These are phyloP conservation scores for Oxycera nigricornis DNA, from an alignment of 2,888 invertebrate species.

Conservation along the genomic window DNA sequence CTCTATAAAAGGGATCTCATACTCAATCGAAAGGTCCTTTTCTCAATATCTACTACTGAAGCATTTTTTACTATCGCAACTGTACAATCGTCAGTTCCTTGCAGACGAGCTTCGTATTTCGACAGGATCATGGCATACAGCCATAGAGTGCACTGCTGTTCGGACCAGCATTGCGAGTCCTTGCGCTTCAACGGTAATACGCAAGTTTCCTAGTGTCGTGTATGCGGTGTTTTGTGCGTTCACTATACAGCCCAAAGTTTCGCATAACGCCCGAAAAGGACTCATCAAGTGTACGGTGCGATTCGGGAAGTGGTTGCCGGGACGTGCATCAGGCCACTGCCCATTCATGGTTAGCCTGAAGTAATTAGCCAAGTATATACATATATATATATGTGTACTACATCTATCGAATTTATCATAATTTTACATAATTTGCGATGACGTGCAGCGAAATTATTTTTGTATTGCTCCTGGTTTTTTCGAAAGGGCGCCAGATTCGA, in stretches of 20 bases:
- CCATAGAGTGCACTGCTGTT: conserved; percentile 7
- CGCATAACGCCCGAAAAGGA: background rate
- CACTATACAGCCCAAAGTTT: background rate
- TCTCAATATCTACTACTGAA: background rate
- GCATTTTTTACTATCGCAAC: background rate
- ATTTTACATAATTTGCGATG: conserved; percentile 3
- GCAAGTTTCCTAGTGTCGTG: conserved; percentile 4
- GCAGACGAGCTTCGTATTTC: background rate
- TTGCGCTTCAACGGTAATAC: background rate
- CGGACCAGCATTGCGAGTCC: background rate
- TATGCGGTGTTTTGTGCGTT: conserved; percentile 12
- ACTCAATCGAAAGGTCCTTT: background rate
- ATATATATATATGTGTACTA: background rate
- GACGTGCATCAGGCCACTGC: background rate
- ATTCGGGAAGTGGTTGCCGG: background rate
- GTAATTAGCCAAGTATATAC: conserved; percentile 32
- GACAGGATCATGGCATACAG: background rate
- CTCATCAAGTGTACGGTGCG: background rate
- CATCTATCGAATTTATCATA: too few species aligned
- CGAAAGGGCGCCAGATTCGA: conserved; percentile 18
- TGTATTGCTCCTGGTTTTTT: too few species aligned
- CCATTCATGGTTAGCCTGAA: conserved; percentile 45
- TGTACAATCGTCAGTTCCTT: background rate
- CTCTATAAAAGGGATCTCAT: too few species aligned
- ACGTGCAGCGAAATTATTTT: background rate